Base-by-base conservation (phyloP, 1,140 invertebrate species). In the Drosophila erecta region DNA sequence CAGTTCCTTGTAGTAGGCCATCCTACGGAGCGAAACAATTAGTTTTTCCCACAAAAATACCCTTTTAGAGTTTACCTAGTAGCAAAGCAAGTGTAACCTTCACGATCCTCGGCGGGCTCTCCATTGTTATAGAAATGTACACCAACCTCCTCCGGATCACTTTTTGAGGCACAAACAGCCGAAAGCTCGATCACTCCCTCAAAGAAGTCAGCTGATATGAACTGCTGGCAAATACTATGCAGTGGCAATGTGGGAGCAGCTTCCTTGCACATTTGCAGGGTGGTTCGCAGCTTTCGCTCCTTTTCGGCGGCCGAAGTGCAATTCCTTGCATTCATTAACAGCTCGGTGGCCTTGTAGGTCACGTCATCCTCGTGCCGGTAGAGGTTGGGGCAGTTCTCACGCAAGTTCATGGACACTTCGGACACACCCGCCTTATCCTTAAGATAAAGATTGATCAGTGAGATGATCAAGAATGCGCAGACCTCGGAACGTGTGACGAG, bases 301-400 rank as follows among this genome's bases (percentile, higher is more conserved):
- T 95, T 95, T 85, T 95, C 97, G 61, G 94, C 94, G 54, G 93
- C 92, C 93, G 95, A 97, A 62, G 93, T 94, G 56, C 94, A 94
- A 44, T 76, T 94, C 92, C 96, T 96, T 0, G 97, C 96, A 87
- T 95, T 95, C 79, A 97, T 94, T 17, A 98, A 93, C 69, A 98
- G 95, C 93, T 98, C 97, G 83, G 97, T 97, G 1, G 97, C 97
- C 96, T 94, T 99, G 97, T 17, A 98, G 96, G 92, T 98, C 35
- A 97, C 96, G 15, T 98, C 98, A 94, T 99, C 98, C 94, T 99
- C 98, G 81, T 95, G 95, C 79, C 96, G 96, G 89, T 99, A 99
- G 1, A 99, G 94, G 80, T 96, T 96, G 0, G 98, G 98, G 92
- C 98, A 99, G 0, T 98, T 94, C 90, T 98, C 96, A 51, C 98